Percentiles rank a stretch among this genome's conserved stretches.
phyloP scores from a whole-genome alignment of 2,888 invertebrate genomes.

The Steromphala cineraria region DNA sequence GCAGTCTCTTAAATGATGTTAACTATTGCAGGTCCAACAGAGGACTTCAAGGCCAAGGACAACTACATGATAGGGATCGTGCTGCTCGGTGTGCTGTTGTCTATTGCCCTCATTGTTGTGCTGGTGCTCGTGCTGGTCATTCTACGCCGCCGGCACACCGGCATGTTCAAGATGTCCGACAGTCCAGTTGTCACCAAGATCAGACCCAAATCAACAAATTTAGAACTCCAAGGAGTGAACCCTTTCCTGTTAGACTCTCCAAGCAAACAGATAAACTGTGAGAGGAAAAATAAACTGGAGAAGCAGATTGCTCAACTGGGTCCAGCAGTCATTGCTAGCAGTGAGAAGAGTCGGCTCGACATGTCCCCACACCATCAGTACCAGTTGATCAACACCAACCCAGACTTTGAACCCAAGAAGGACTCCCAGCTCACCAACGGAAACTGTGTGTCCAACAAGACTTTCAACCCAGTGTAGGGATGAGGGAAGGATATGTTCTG shows the following conservation, averaged over 20 bases:
- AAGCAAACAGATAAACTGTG: constrained; percentile 24
- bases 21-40: constrained; percentile 26
- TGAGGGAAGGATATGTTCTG: not conserved
- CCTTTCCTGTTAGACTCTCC: constrained; percentile 33
- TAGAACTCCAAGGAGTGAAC: constrained; percentile 43
- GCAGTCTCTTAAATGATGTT: no score
- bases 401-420: constrained; percentile 13
- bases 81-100: constrained; percentile 44
- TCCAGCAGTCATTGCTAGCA: not conserved
- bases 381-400: constrained; percentile 8
- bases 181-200: constrained; percentile 32
- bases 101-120: constrained; percentile 46
- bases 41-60: constrained; percentile 30
- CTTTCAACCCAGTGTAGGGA: constrained; percentile 1
- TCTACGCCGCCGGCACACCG: constrained; percentile 30
- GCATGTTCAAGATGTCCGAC: constrained; percentile 34
- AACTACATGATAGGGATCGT: constrained; percentile 52
- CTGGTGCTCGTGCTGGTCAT: constrained; percentile 41
- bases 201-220: constrained; percentile 46
- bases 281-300: constrained; percentile 5
- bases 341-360: not conserved
- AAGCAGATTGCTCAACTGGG: constrained; percentile 6
- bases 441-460: constrained; percentile 25
- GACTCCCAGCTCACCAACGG: constrained; percentile 11
- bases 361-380: not conserved